Evolutionary conservation across 2,888 invertebrate genomes (phyloP).

Genomic region (Drosophila demipolita): DNA sequence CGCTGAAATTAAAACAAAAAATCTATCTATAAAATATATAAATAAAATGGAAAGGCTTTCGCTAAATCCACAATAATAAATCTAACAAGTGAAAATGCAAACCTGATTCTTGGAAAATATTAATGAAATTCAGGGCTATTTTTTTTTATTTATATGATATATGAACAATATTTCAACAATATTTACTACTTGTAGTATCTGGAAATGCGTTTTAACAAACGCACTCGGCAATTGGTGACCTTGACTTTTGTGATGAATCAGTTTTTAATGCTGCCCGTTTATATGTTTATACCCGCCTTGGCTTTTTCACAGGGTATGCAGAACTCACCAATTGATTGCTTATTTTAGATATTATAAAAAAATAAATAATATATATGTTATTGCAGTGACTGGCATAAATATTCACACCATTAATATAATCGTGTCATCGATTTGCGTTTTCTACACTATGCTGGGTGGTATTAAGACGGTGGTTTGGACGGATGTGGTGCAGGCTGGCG

Average conservation of each 20-base stretch:
- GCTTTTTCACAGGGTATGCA: conserved; percentile 83
- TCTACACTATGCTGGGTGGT: conserved; percentile 86
- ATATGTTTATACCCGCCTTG: conserved; percentile 82
- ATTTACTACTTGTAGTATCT: conserved; percentile 73
- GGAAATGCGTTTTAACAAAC: conserved; percentile 82
- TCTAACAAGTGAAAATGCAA: neutral
- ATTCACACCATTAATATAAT: conserved; percentile 86
- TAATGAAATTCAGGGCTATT: neutral
- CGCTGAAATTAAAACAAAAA: neutral
- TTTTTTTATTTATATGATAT: neutral
- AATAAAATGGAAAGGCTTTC: neutral
- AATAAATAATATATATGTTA: neutral
- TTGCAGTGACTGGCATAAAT: conserved; percentile 87
- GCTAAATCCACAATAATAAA: neutral
- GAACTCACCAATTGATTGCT: neutral
- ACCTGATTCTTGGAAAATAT: neutral
- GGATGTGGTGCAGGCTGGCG: conserved; percentile 85
- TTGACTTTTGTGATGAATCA: conserved; percentile 80
- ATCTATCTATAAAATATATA: neutral
- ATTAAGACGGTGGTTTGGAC: conserved; percentile 87
- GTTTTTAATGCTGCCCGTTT: conserved; percentile 82
- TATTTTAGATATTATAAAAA: neutral
- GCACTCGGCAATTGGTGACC: conserved; percentile 82
- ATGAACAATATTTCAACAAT: neutral
- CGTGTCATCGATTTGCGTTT: conserved; percentile 87